Conservation (phyloP, 2,888 invertebrate species). For the Clunio marinus region DNA sequence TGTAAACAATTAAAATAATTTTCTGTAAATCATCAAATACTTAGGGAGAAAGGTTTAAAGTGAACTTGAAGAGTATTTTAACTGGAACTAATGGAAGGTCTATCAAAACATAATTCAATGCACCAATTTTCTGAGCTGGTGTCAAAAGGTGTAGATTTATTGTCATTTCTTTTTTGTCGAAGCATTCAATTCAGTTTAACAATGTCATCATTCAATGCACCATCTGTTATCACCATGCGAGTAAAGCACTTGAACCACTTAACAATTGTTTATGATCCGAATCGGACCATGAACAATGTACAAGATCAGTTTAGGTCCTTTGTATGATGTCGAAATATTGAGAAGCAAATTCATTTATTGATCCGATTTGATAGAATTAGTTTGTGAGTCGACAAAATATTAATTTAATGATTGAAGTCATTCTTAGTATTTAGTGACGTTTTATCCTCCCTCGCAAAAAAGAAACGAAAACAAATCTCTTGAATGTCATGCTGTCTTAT, state of each 20-base stretch:
- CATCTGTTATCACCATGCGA: conserved; percentile 35
- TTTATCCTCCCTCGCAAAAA: conserved; percentile 20
- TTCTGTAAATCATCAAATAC: conserved; percentile 19
- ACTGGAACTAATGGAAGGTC: conserved; percentile 7
- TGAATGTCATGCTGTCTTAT: conserved; percentile 33
- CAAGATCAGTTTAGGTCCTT: conserved; percentile 25
- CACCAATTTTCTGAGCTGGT: not conserved
- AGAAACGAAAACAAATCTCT: not conserved
- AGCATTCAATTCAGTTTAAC: conserved; percentile 1
- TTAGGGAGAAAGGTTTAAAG: not conserved
- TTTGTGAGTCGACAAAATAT: conserved; percentile 1
- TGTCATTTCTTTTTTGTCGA: conserved; percentile 1
- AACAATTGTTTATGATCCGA: conserved; percentile 18
- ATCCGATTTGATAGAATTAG: conserved; percentile 17
- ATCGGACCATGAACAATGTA: not conserved
- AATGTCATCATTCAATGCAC: conserved; percentile 17
- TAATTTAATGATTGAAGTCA: conserved; percentile 32
- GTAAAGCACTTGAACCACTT: conserved; percentile 37
- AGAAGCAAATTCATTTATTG: not conserved
- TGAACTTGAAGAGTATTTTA: not conserved
- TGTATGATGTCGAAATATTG: not conserved
- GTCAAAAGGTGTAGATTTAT: conserved; percentile 35
- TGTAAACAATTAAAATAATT: conserved; percentile 30
- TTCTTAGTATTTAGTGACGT: conserved; percentile 9
- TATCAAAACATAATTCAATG: not conserved